Evolutionary conservation across 2,113 vertebrate species (phyloP).

Genomic region (Tursiops truncatus): DNA sequence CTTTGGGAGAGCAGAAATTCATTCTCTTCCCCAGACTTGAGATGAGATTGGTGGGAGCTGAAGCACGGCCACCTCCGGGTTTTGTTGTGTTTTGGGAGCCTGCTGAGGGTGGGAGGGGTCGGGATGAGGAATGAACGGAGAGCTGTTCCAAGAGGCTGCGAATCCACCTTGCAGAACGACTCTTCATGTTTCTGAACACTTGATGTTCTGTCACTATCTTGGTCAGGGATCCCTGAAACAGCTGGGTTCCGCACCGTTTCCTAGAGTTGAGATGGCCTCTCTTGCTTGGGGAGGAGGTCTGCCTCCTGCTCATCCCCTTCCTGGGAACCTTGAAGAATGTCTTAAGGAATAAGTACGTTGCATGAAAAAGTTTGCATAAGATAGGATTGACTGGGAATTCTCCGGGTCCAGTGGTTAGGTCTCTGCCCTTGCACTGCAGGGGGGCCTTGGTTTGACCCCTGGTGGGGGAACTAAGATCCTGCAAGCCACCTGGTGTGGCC

Average conservation of each 20-base stretch:
- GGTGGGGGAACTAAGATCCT: too few relatives aligned
- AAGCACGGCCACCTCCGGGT: background rate
- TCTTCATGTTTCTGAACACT: background rate
- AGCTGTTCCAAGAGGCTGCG: background rate
- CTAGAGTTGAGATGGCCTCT: background rate
- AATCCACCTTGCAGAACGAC: background rate
- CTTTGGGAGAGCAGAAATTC: background rate
- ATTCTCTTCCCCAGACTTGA: background rate
- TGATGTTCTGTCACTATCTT: background rate
- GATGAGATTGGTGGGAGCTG: background rate
- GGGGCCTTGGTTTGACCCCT: too few relatives aligned
- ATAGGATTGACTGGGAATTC: background rate
- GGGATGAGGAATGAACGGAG: background rate
- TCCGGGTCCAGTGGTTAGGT: too few relatives aligned
- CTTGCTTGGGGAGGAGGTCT: background rate
- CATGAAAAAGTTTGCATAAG: background rate
- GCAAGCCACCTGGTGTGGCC: too few relatives aligned
- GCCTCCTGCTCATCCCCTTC: background rate
- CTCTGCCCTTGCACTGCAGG: too few relatives aligned
- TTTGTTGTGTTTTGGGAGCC: background rate
- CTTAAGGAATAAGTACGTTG: background rate
- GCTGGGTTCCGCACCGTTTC: background rate
- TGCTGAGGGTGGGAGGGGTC: background rate
- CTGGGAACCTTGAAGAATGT: background rate
- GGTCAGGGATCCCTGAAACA: background rate